Evolutionary conservation across 2,113 vertebrate species (phyloP), one percentile per base, ranked within the genome.

Genomic region (Syngnathus typhle): DNA sequence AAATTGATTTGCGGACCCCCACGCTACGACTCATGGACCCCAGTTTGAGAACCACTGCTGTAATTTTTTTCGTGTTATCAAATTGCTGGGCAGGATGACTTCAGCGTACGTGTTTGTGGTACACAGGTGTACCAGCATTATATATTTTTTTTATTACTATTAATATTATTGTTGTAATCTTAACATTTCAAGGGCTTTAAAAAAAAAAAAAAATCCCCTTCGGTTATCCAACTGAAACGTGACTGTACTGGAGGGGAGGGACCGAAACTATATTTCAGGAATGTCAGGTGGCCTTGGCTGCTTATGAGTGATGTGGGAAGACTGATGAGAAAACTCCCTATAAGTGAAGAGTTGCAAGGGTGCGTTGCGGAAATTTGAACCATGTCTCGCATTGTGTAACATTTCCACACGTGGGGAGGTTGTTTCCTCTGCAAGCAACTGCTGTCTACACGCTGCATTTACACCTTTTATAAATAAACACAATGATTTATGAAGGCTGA

Each of bases 261-360:
- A 3, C 49, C 21, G 49, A 52, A 52, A 52, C 7, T 52, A n/a
- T 21, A 21, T 52, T 52, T 19, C 15, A n/a, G 18, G 19, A 51
- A 21, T 21, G 49, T 51, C 49, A 51, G 49, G 49, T 51, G 49
- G 49, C 49, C 49, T 51, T 51, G 49, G 49, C 44, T 46, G 44
- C 44, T 21, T 51, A n/a, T 51, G 49, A 51, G 19, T 8, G 49
- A n/a, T 19, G 49, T 51, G 18, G 19, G 49, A 51, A 51, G 19
- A 51, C 21, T 9, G 19, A 51, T 27, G 85, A 85, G 44, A 68
- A 88, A 74, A 87, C 88, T 90, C 89, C 90, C 87, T 69, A 46
- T 64, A 62, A 60, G 52, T 65, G 47, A 64, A 63, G 54, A 58
- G 71, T 23, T 67, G 12, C 49, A 5, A 39, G 44, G 72, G 68